phyloP scores from a whole-genome alignment of 2,113 vertebrate genomes.

The Rhipidura dahli region DNA sequence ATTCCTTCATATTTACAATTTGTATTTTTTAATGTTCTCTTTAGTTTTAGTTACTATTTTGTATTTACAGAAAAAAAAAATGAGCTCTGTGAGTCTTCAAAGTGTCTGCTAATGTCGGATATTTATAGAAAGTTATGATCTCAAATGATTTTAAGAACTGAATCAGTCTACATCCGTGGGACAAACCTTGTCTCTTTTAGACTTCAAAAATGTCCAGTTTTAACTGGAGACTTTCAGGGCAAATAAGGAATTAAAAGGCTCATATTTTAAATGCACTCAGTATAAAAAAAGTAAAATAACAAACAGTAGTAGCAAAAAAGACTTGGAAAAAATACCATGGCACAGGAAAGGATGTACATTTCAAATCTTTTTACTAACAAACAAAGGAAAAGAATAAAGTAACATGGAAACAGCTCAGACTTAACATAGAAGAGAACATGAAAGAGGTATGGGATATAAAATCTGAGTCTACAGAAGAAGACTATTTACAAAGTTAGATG shows the following conservation, averaged over 20 bases:
- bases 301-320: background rate
- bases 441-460: background rate
- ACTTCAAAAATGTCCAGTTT: background rate
- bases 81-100: background rate
- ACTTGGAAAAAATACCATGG: background rate
- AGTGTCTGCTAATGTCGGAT: background rate
- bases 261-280: background rate
- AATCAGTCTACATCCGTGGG: background rate
- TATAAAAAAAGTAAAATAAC: background rate
- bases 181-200: background rate
- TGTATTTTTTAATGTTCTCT: background rate
- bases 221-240: background rate
- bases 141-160: background rate
- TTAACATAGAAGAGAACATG: background rate
- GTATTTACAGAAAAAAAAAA: constrained; percentile 24
- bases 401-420: background rate
- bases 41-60: constrained; percentile 36
- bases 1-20: background rate
- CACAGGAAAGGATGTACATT: background rate
- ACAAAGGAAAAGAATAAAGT: background rate
- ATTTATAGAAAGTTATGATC: constrained; percentile 25
- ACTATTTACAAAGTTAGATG: background rate
- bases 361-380: background rate
- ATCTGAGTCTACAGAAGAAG: background rate
- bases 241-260: background rate